phyloP scores from a whole-genome alignment of 2,113 vertebrate species.

The Eclectus roratus region DNA sequence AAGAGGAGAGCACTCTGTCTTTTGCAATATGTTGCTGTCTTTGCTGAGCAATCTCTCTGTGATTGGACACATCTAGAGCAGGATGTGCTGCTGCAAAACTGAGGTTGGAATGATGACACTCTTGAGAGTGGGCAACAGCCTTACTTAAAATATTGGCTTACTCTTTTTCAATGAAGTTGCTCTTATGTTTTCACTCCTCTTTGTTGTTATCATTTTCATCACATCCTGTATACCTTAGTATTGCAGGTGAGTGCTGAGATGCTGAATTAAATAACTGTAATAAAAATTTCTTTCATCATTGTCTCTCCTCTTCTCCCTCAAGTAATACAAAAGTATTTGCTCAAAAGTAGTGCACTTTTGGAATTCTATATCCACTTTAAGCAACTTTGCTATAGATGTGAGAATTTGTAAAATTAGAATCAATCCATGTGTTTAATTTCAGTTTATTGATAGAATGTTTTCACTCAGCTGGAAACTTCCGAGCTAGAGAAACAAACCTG shows the following conservation, averaged over 20 bases:
- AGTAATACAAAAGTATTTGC: not conserved
- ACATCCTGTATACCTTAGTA: not conserved
- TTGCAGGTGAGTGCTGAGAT: not conserved
- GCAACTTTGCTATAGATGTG: not conserved
- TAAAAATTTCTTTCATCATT: not conserved
- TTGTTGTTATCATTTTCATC: not conserved
- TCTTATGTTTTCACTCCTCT: not conserved
- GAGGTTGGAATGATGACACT: not conserved
- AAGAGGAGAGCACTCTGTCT: not conserved
- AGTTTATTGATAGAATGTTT: not conserved
- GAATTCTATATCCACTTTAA: not conserved
- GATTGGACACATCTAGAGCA: not conserved
- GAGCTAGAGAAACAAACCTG: not conserved
- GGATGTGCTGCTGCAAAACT: not conserved
- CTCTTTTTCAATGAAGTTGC: not conserved
- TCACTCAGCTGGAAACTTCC: not conserved
- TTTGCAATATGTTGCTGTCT: not conserved
- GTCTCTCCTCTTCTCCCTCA: not conserved
- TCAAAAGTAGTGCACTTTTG: not conserved
- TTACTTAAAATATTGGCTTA: not conserved
- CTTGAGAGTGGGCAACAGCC: not conserved
- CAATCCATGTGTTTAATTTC: not conserved
- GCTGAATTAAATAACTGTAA: not conserved
- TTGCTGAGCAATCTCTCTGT: not conserved
- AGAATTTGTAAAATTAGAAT: not conserved